Evolutionary conservation across 2,113 vertebrate genomes (phyloP).

Genomic region (zebrafish (Danio rerio)): GRCz12tu NC_133179.1:18488001-18488500

Average conservation of each 20-base stretch:
- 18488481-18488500: not conserved
- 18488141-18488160: slow-evolving; percentile 27
- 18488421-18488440: not conserved
- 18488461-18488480: not conserved
- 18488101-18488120: slow-evolving; percentile 1
- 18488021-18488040: not conserved
- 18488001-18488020: not conserved
- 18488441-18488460: not conserved
- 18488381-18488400: slow-evolving; percentile 27
- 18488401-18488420: slow-evolving; percentile 5
- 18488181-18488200: slow-evolving; percentile 32
- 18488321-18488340: slow-evolving; percentile 64
- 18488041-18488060: not conserved
- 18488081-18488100: not conserved
- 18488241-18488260: slow-evolving; percentile 4
- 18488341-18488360: slow-evolving; percentile 60
- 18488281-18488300: slow-evolving; percentile 64
- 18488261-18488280: slow-evolving; percentile 43
- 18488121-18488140: slow-evolving; percentile 13
- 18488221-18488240: slow-evolving; percentile 20
- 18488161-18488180: slow-evolving; percentile 16
- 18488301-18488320: slow-evolving; percentile 63
- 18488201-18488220: slow-evolving; percentile 37
- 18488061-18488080: not conserved
- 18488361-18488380: slow-evolving; percentile 62